These are phyloP conservation scores for Anoplolepis gracilipes DNA, from an alignment of 1,140 invertebrate genomes.

Conservation along the genomic window DNA sequence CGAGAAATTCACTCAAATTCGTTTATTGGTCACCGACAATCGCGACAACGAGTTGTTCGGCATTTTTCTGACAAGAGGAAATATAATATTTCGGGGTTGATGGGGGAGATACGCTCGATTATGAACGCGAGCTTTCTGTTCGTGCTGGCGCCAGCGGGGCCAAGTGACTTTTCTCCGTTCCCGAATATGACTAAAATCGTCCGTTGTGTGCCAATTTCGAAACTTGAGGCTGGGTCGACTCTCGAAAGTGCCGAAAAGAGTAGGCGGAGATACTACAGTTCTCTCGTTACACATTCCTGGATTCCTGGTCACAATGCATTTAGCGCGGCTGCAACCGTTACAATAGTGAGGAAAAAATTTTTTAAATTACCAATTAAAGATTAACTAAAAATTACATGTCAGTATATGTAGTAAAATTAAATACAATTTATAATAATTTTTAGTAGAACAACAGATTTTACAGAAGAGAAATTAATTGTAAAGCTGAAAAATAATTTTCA, in stretches of 20 bases:
- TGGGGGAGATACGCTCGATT: conserved; percentile 70
- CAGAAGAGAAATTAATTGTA: too few relatives aligned
- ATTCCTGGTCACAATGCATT: conserved; percentile 59
- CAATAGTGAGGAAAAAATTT: neutral
- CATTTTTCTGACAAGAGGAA: conserved; percentile 44
- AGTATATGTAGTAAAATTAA: too few relatives aligned
- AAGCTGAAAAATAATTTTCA: too few relatives aligned
- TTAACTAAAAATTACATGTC: neutral
- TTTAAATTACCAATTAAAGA: neutral
- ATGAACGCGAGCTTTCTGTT: conserved; percentile 70
- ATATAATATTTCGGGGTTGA: conserved; percentile 17
- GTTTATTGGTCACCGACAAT: neutral
- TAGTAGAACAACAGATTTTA: too few relatives aligned
- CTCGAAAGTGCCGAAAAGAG: conserved; percentile 24
- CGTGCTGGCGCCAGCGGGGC: conserved; percentile 70
- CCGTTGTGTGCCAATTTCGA: conserved; percentile 71
- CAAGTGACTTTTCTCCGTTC: conserved; percentile 23
- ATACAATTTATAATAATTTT: too few relatives aligned
- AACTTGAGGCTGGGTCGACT: conserved; percentile 28
- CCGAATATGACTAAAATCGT: conserved; percentile 70
- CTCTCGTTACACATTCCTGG: conserved; percentile 65
- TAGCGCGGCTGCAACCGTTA: conserved; percentile 37
- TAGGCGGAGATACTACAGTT: conserved; percentile 11
- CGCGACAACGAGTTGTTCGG: neutral
- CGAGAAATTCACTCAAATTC: conserved; percentile 31